These are phyloP conservation scores for Leptinotarsa rubiginosa DNA, from an alignment of 2,888 invertebrate species.

Conservation along the genomic window DNA sequence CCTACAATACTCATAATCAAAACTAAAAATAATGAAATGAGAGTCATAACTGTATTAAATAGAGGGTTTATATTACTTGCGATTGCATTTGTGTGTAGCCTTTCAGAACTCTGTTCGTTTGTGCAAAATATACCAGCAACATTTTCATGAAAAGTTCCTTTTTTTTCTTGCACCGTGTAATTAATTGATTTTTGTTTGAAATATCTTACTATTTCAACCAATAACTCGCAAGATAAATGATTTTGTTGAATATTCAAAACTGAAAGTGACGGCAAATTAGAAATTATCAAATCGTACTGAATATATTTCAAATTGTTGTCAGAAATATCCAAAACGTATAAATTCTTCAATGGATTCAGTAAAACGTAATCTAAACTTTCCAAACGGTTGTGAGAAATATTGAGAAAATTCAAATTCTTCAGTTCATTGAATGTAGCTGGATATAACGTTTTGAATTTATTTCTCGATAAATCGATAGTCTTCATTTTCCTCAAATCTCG, in stretches of 20 bases:
- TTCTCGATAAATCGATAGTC: slow-evolving; percentile 57
- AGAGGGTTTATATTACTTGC: slow-evolving; percentile 19
- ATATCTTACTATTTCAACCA: slow-evolving; percentile 58
- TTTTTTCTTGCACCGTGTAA: slow-evolving; percentile 57
- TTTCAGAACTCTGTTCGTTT: slow-evolving; percentile 27
- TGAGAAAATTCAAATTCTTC: slow-evolving; percentile 55
- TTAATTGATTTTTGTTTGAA: slow-evolving; percentile 55
- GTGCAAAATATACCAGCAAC: slow-evolving; percentile 62
- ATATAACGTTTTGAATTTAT: slow-evolving; percentile 48
- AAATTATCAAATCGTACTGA: slow-evolving; percentile 59
- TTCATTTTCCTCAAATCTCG: slow-evolving; percentile 50
- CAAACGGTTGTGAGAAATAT: slow-evolving; percentile 59
- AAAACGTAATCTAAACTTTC: slow-evolving; percentile 53
- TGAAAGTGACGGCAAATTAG: slow-evolving; percentile 55
- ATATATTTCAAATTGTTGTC: slow-evolving; percentile 58
- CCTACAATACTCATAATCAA: slow-evolving; percentile 46
- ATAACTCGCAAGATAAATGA: slow-evolving; percentile 58
- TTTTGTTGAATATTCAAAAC: slow-evolving; percentile 61
- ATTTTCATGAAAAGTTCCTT: slow-evolving; percentile 59
- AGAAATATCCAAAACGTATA: slow-evolving; percentile 58
- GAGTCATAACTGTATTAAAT: slow-evolving; percentile 42
- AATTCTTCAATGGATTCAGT: slow-evolving; percentile 54
- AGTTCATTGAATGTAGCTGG: slow-evolving; percentile 51
- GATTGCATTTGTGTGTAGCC: slow-evolving; percentile 1
- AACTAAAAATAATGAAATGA: slow-evolving; percentile 43